Percentiles rank a stretch among this genome's conserved stretches.
Conservation (phyloP, 1,140 invertebrate species). For the Luehdorfia chinensis region DNA sequence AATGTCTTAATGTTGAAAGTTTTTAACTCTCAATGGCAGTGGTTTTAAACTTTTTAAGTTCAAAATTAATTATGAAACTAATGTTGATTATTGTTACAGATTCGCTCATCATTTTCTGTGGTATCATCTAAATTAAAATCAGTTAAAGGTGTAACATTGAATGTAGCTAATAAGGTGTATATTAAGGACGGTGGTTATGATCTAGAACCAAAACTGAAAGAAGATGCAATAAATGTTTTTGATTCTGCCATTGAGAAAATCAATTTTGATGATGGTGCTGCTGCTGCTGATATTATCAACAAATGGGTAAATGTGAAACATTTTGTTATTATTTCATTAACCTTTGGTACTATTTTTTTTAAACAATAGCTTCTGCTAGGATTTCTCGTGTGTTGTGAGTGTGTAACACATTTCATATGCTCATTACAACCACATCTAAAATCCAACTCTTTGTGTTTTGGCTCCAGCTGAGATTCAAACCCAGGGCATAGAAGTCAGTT, state of each 20-base stretch:
- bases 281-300: conserved; percentile 46
- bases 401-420: too few species aligned
- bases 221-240: conserved; percentile 61
- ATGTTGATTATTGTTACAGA: conserved; percentile 52
- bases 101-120: conserved; percentile 49
- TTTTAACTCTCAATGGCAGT: too few species aligned
- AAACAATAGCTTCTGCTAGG: too few species aligned
- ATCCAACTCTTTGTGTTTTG: too few species aligned
- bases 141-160: conserved; percentile 55
- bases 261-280: conserved; percentile 37
- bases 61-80: too few species aligned
- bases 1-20: too few species aligned
- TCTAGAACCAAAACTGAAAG: conserved; percentile 39
- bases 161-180: conserved; percentile 64
- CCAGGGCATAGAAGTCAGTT: too few species aligned
- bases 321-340: not conserved
- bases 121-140: conserved; percentile 46
- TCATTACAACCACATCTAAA: too few species aligned
- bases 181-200: conserved; percentile 58
- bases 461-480: too few species aligned
- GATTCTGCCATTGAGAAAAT: conserved; percentile 59
- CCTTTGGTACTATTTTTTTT: not conserved
- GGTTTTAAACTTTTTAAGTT: too few species aligned
- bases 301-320: conserved; percentile 46
- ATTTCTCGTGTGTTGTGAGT: too few species aligned